These are phyloP conservation scores for Ptilodon capucinus DNA, from an alignment of 2,888 invertebrate species.

Conservation along the genomic window DNA sequence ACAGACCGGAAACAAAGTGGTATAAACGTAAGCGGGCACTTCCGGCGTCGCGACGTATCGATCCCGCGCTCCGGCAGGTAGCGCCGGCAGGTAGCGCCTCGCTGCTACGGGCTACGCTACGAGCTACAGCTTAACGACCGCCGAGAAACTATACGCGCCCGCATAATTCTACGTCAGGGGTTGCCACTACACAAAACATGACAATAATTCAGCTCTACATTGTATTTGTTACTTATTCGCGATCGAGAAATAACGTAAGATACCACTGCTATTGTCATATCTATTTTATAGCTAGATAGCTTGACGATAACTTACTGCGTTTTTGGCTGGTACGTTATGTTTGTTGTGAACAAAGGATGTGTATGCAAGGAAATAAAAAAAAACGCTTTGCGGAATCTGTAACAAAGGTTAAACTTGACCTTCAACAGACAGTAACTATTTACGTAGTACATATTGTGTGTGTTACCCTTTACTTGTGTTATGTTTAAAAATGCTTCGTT, in stretches of 20 bases:
- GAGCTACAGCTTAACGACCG: constrained; percentile 20
- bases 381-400: neutral
- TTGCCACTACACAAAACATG: neutral
- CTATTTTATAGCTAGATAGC: too few species aligned
- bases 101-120: constrained; percentile 13
- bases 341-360: too few species aligned
- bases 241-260: too few species aligned
- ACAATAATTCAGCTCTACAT: neutral
- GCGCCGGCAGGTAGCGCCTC: constrained; percentile 25
- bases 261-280: too few species aligned
- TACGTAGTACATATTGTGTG: neutral
- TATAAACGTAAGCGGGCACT: constrained; percentile 13
- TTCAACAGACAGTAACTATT: neutral
- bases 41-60: constrained; percentile 55
- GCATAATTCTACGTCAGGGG: constrained; percentile 24
- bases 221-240: too few species aligned
- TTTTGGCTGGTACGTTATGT: too few species aligned
- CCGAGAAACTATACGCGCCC: constrained; percentile 22
- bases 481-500: too few species aligned
- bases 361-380: too few species aligned
- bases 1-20: neutral
- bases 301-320: too few species aligned
- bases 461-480: neutral
- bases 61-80: constrained; percentile 48
- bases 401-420: neutral